Evolutionary conservation across 1,140 invertebrate genomes (phyloP).

Genomic region (Lanistes nyassanus): DNA sequence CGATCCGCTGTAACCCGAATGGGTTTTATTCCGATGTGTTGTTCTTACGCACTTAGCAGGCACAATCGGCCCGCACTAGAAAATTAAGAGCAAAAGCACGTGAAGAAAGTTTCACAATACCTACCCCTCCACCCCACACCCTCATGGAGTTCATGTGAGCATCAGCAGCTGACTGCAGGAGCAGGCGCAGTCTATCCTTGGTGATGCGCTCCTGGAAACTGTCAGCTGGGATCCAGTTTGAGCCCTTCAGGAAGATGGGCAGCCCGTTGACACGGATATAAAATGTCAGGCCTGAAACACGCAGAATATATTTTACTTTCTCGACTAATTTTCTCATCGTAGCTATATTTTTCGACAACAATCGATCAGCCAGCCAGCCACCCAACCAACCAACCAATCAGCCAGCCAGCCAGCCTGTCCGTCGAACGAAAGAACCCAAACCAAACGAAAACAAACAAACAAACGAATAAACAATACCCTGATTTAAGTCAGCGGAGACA

Average conservation of each 20-base stretch:
- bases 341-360: too few relatives aligned
- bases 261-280: constrained; percentile 89
- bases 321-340: too few relatives aligned
- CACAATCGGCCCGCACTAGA: too few relatives aligned
- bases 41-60: too few relatives aligned
- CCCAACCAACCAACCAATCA: too few relatives aligned
- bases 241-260: constrained; percentile 93
- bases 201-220: constrained; percentile 83
- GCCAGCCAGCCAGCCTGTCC: too few relatives aligned
- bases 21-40: too few relatives aligned
- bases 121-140: constrained; percentile 92
- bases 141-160: constrained; percentile 93
- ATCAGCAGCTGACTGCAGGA: constrained; percentile 80
- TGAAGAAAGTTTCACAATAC: constrained; percentile 19
- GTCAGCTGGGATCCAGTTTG: constrained; percentile 94
- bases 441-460: background rate
- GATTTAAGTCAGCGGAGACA: constrained; percentile 44
- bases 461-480: constrained; percentile 6
- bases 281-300: constrained; percentile 79
- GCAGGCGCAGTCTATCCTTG: constrained; percentile 63
- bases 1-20: too few relatives aligned
- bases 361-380: too few relatives aligned
- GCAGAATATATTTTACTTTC: background rate
- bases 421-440: background rate
- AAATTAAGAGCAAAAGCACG: too few relatives aligned